Evolutionary conservation across 2,888 invertebrate genomes (phyloP), one percentile per base, ranked within the genome.

Genomic region (Chymomyza fuscimana): DNA sequence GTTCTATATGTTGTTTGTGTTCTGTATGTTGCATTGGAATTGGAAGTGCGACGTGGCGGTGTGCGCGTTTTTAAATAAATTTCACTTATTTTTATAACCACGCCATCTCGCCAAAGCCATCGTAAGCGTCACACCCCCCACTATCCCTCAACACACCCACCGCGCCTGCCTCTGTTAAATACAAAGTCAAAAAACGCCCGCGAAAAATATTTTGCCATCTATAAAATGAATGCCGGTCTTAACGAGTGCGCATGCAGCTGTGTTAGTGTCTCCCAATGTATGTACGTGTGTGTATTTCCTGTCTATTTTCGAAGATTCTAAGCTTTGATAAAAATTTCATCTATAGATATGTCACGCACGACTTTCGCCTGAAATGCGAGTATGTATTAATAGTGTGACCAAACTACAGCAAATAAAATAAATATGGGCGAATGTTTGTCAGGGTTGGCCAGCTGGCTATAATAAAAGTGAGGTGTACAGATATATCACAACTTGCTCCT

Each of bases 41-140:
- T 69, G 76, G 68, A 86, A 83, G 70, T 75, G 78, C 68, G 81
- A 19, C 16, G 65, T 46, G 69, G 51, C 69, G 65, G 80, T 73
- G 22, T 1, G 76, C 65, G 74, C 59, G 74, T 74, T 68, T 73
- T 70, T 70, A 78, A 82, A 81, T 75, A 80, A 81, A 79, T 80
- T 70, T 79, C 73, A 78, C 77, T 76, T 82, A 83, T 86, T 78
- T 82, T 67, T 78, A 78, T 77, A 75, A 72, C 76, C 69, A 70
- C 61, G 69, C 66, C 68, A 68, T 63, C 32, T 32, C 10, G 40
- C 40, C 40, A 46, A 46, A 46, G 40, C 40, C 40, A 46, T 46
- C 40, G 40, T 46, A 46, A 46, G 40, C 40, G 40, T 46, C 40
- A 46, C 40, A 16, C 16, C 56, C 40, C 40, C 40, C 1, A 10